Base-by-base conservation (phyloP, 2,113 vertebrate genomes). In the Lichenostomus cassidix region DNA sequence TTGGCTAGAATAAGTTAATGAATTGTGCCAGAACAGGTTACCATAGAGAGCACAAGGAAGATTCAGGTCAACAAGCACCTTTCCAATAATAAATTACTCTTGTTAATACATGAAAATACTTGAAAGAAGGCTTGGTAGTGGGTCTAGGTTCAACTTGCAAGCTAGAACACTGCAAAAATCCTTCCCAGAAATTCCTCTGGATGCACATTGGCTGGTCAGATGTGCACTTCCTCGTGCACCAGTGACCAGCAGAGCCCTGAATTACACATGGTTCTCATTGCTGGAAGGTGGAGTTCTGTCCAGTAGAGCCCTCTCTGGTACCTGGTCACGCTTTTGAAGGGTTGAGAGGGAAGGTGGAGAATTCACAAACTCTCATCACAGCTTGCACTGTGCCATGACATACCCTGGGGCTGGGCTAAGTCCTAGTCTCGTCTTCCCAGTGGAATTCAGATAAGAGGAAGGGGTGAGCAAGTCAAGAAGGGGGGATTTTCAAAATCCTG, bases 91-190 rank as follows among this genome's bases (percentile, higher is more conserved):
- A 80, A 64, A 74, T 80, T 82, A 83, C 22, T 89, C 79, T 42
- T 82, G 71, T 92, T 90, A 90, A 90, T 81, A 92, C 94, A 93
- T 65, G 92, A 96, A 92, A 76, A 56, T 77, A 74, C 75, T 93
- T 94, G 92, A 81, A 86, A 74, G 73, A 62, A 64, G 53, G 33
- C 46, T 90, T 83, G 35, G n/a, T 69, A 87, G 63, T 28, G 22
- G 67, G n/a, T 85, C 75, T 49, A 79, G 64, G 70, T 91, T 62
- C 42, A 89, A 15, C 47, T 69, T 70, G 81, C 50, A 87, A 27
- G 41, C 44, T 64, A 42, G 50, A 90, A 65, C 37, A n/a, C 31
- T 47, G 42, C 53, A 83, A 69, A 69, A 25, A 31, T 79, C 44
- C 33, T 84, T 87, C 50, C 77, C 67, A 69, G 60, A 91, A 88